Percentiles rank a stretch among this genome's conserved stretches.
Evolutionary conservation across 2,888 invertebrate genomes (phyloP).

Genomic region (Lysandra bellargus): DNA sequence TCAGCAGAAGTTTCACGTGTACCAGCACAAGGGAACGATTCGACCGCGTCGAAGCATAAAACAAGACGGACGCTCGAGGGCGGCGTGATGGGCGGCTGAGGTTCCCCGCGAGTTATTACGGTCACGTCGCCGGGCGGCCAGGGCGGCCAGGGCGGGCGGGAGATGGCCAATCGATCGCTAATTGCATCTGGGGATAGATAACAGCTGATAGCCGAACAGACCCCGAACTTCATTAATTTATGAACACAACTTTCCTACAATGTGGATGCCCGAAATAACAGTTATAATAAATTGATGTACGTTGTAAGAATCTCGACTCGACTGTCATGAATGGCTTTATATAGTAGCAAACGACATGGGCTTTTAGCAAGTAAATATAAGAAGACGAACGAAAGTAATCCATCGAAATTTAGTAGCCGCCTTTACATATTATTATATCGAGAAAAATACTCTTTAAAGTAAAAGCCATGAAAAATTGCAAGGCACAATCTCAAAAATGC

Average conservation of each 20-base stretch:
- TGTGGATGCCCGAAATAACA: no score
- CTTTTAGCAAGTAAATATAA: no score
- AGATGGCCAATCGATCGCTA: slow-evolving; percentile 9
- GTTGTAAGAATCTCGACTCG: no score
- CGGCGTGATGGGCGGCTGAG: slow-evolving; percentile 17
- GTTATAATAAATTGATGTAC: no score
- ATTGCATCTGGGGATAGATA: neutral
- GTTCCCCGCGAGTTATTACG: slow-evolving; percentile 23
- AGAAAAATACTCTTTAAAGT: no score
- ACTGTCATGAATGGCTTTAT: no score
- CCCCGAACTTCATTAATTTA: neutral
- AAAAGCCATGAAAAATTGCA: no score
- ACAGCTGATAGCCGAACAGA: neutral
- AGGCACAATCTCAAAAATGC: no score
- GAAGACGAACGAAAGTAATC: no score
- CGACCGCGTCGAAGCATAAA: neutral
- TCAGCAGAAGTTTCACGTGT: neutral
- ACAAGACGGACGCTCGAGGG: neutral
- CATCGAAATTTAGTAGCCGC: no score
- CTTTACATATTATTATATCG: no score
- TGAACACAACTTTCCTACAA: neutral
- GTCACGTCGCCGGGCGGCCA: neutral
- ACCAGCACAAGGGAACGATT: neutral
- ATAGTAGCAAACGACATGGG: no score
- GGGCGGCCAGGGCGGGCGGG: slow-evolving; percentile 13